Conservation (phyloP, 2,888 invertebrate genomes). For the Mesochorus sp. region DNA sequence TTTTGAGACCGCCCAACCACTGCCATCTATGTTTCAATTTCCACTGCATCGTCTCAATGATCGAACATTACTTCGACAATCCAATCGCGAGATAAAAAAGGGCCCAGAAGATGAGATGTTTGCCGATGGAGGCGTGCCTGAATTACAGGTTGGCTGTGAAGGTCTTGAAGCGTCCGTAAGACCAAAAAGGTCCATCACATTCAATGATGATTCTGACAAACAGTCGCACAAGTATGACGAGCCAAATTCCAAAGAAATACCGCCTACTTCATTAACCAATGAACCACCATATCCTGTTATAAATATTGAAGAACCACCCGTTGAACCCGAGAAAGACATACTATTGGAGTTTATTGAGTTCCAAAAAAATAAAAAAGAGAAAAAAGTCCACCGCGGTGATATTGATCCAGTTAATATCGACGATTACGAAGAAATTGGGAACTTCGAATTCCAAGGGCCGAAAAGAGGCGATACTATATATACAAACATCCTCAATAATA, state of each 20-base stretch:
- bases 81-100: slow-evolving; percentile 8
- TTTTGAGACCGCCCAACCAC: slow-evolving; percentile 31
- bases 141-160: slow-evolving; percentile 75
- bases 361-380: too few species aligned
- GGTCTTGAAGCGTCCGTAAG: slow-evolving; percentile 68
- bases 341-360: too few species aligned
- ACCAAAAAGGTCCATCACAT: slow-evolving; percentile 67
- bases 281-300: too few species aligned
- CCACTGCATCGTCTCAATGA: neutral
- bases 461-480: too few species aligned
- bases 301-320: slow-evolving; percentile 66
- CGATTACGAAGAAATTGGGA: too few species aligned
- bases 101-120: slow-evolving; percentile 60
- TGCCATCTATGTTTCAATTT: slow-evolving; percentile 38
- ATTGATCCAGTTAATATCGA: slow-evolving; percentile 68
- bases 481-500: too few species aligned
- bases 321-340: too few species aligned
- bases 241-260: slow-evolving; percentile 49
- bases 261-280: too few species aligned
- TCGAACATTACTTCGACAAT: slow-evolving; percentile 2
- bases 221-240: slow-evolving; percentile 48
- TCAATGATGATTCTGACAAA: slow-evolving; percentile 21
- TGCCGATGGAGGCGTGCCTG: slow-evolving; percentile 73
- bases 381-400: slow-evolving; percentile 76
- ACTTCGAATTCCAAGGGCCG: too few species aligned